Base-by-base conservation (phyloP, 2,888 invertebrate genomes). In the Aricia artaxerxes region DNA sequence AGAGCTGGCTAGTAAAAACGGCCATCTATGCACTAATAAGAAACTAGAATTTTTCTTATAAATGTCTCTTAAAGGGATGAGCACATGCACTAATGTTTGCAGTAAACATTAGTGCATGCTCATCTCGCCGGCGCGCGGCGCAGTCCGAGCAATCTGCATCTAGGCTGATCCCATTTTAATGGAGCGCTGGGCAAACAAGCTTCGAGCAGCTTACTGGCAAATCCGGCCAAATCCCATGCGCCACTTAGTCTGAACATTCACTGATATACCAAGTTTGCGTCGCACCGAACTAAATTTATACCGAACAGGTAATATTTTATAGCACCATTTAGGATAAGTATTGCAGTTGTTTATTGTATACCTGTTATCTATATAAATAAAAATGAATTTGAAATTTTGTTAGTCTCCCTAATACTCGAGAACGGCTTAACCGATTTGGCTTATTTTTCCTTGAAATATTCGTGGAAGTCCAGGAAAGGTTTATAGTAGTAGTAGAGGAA, bases 101-200 rank as follows among this genome's bases (percentile, higher is more conserved):
- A 24, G 31, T 31, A 49, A 31, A 76, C 53, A 76, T 76, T 76
- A 76, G 76, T 57, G 49, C 24, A 75, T 57, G 31, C 76, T 44
- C 75, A 44, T 44, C 44, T 75, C 44, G 75, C 75, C 9, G 9
- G 31, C 53, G 49, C 31, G 85, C 9, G 9, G 31, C 53, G 49
- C 31, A 86, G 91, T 91, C 92, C 93, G 88, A 87, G 89, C 91
- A 91, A 94, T 94, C 92, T 94, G 93, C 94, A 94, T 94, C 92
- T 89, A 87, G 86, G 86, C 91, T 94, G 94, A 94, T 94, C 94
- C 94, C 88, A 93, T 94, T 94, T 94, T 94, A 94, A 94, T 94
- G 93, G 94, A 94, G 91, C 92, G 91, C 92, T 91, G 90, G 91
- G 94, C 93, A 94, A 94, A 94, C 93, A 94, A 91, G 92, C 92